Conservation (phyloP, 1,140 invertebrate species). For the Telenomus remus region DNA sequence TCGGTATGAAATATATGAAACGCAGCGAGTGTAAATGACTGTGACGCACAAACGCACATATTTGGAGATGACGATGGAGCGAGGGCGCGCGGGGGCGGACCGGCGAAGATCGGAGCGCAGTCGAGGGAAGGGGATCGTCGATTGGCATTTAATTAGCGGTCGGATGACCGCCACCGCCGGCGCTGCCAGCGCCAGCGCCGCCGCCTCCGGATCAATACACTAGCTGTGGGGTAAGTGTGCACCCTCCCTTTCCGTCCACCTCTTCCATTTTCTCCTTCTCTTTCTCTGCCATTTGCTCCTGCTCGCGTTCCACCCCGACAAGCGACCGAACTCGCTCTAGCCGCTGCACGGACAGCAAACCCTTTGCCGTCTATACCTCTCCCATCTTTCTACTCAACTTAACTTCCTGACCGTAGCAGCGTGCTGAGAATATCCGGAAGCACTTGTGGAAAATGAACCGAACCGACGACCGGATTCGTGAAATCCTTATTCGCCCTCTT, state of each 20-base stretch:
- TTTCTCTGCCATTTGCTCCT: slow-evolving; percentile 42
- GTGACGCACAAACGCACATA: slow-evolving; percentile 39
- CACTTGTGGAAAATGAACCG: slow-evolving; percentile 70
- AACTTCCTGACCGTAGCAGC: slow-evolving; percentile 63
- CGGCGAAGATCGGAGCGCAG: slow-evolving; percentile 54
- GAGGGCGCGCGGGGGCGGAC: slow-evolving; percentile 50
- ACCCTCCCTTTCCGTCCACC: slow-evolving; percentile 48
- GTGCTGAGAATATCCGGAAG: slow-evolving; percentile 71
- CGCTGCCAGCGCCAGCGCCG: slow-evolving; percentile 70
- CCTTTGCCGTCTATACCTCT: slow-evolving; percentile 52
- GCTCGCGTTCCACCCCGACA: slow-evolving; percentile 48
- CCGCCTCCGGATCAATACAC: slow-evolving; percentile 60
- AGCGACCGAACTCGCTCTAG: slow-evolving; percentile 54
- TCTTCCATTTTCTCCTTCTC: slow-evolving; percentile 50
- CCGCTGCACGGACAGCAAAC: slow-evolving; percentile 46
- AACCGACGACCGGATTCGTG: slow-evolving; percentile 60
- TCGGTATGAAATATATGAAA: slow-evolving; percentile 53
- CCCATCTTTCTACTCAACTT: slow-evolving; percentile 59
- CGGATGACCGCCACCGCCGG: slow-evolving; percentile 71
- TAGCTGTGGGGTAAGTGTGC: slow-evolving; percentile 68
- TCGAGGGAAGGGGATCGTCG: slow-evolving; percentile 66
- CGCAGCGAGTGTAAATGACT: slow-evolving; percentile 55
- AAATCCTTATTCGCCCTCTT: slow-evolving; percentile 56
- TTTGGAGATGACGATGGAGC: slow-evolving; percentile 46
- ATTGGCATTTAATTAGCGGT: slow-evolving; percentile 77